These are phyloP conservation scores for Linepithema humile DNA, from an alignment of 1,140 invertebrate genomes.

Conservation along the genomic window DNA sequence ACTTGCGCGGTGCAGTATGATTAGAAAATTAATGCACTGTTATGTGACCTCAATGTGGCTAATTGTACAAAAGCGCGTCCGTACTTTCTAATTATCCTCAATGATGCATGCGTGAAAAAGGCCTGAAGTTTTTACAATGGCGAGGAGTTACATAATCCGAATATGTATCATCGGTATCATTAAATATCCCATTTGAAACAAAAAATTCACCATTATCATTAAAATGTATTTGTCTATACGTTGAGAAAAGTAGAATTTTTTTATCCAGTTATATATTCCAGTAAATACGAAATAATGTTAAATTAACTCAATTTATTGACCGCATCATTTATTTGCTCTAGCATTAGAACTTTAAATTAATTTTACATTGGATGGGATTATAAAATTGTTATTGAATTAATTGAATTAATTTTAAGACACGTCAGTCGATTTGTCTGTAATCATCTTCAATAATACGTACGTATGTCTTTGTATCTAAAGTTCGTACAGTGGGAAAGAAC, in stretches of 20 bases:
- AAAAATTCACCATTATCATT: too few species aligned
- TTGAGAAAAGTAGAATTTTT: too few species aligned
- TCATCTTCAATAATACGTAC: not conserved
- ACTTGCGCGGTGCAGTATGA: not conserved
- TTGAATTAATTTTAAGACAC: too few species aligned
- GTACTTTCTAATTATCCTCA: slow-evolving; percentile 50
- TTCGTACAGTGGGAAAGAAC: not conserved
- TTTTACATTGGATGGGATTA: too few species aligned
- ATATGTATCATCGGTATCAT: not conserved
- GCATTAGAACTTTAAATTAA: too few species aligned
- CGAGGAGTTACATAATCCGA: not conserved
- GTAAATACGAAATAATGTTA: too few species aligned
- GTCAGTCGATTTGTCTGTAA: too few species aligned
- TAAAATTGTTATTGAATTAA: too few species aligned
- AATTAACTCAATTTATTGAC: too few species aligned
- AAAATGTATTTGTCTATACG: too few species aligned
- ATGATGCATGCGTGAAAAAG: slow-evolving; percentile 16
- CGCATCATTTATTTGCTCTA: too few species aligned
- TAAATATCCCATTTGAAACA: not conserved
- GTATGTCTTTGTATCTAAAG: not conserved
- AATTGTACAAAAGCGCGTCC: slow-evolving; percentile 47
- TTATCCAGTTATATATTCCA: too few species aligned
- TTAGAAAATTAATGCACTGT: slow-evolving; percentile 52
- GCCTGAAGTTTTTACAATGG: not conserved
- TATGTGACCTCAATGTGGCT: slow-evolving; percentile 47